Evolutionary conservation across 2,888 invertebrate genomes (phyloP).

Genomic region (Napeogenes sylphis): DNA sequence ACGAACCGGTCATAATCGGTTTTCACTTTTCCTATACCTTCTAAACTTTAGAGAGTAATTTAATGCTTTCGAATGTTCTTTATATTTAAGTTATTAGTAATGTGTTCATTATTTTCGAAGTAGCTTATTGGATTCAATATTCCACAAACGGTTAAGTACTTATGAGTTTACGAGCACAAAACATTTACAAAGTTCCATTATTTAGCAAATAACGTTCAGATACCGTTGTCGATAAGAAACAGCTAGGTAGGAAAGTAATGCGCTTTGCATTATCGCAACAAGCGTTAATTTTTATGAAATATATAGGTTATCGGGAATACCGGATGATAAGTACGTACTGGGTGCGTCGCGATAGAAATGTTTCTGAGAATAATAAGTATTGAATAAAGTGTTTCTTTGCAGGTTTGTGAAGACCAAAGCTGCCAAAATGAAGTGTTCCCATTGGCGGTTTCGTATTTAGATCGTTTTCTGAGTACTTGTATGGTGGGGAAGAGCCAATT

Average conservation of each 20-base stretch:
- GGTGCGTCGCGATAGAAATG: conserved; percentile 42
- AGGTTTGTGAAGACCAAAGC: conserved; percentile 96
- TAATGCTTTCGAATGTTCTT: too few species aligned
- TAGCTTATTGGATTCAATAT: too few species aligned
- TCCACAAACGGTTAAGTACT: background rate
- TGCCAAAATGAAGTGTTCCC: conserved; percentile 97
- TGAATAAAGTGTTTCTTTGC: conserved; percentile 34
- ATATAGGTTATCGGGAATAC: conserved; percentile 75
- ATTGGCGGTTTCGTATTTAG: conserved; percentile 94
- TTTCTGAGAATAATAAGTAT: conserved; percentile 38
- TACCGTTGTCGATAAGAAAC: conserved; percentile 37
- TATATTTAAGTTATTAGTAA: too few species aligned
- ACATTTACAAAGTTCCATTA: conserved; percentile 16
- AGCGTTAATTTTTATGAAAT: conserved; percentile 55
- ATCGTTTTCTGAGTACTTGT: conserved; percentile 92
- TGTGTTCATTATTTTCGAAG: too few species aligned
- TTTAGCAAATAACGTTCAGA: conserved; percentile 32
- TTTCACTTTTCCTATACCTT: conserved; percentile 32
- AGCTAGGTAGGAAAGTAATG: conserved; percentile 58
- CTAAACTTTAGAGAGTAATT: background rate
- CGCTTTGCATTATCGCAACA: conserved; percentile 61
- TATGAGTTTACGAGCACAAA: conserved; percentile 3
- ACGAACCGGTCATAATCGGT: conserved; percentile 28
- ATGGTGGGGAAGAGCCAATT: conserved; percentile 90
- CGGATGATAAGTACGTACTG: conserved; percentile 60